Evolutionary conservation across 2,113 vertebrate genomes (phyloP), one percentile per base, ranked within the genome.

Genomic region (Bostrychus sinensis): DNA sequence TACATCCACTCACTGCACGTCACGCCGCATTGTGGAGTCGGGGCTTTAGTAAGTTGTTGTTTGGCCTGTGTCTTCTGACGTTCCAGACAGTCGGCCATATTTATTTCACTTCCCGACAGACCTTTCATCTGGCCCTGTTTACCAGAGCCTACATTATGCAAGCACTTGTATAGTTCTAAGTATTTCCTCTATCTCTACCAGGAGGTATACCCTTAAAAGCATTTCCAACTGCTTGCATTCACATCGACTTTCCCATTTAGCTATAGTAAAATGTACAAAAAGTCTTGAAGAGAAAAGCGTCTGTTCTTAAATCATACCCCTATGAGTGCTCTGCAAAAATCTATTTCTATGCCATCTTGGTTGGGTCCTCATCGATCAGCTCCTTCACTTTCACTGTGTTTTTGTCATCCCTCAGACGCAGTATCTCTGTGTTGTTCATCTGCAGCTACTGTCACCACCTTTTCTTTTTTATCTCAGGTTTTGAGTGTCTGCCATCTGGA

Each of bases 11-110:
- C 25, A 17, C 7, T 16, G 48, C 48, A 30, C 25, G 16, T 28
- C 48, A n/a, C 7, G 26, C 48, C 3, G 25, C 25, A 51, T 30
- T 28, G 25, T 51, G 13, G 23, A 7, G 22, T 26, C 23, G 12
- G 46, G 26, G 48, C 48, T 51, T 51, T 51, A 51, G 48, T 51
- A 13, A 51, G 23, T 8, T 17, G 48, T 51, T 51, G 48, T 28
- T 51, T 30, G 48, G 25, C 48, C 25, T 30, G 48, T 51, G 48
- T 51, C 48, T 26, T 17, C 25, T 51, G 48, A 51, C 14, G 7
- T 51, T 28, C 37, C 16, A 28, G 48, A 51, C 25, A 30, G 6
- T 25, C 25, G 4, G 23, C 26, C 48, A 51, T 17, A 30, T 51
- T 51, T 30, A 23, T 51, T n/a, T 28, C 48, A 51, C 23, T 25